Evolutionary conservation across 2,888 invertebrate genomes (phyloP), one percentile per base, ranked within the genome.

Genomic region (Bellardia bayeri): DNA sequence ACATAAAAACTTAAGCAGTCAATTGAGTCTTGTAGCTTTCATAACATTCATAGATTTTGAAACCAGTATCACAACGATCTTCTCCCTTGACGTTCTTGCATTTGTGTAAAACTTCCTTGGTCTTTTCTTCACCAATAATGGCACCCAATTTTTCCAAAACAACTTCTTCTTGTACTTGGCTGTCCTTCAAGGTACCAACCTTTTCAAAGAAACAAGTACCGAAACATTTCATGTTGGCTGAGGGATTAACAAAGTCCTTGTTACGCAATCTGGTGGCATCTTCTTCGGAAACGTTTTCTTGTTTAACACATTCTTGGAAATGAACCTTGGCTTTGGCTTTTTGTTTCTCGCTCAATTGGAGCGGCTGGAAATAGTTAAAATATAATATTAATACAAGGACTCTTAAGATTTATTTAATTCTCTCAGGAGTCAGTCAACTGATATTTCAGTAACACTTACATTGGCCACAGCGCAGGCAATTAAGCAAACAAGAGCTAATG

Each of bases 201-300:
- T 91, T 91, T 84, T 93, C 92, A 68, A 93, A 88, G 89, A 93
- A 92, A 30, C 93, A 93, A 51, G 91, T 91, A 54, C 91, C 84
- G 49, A 93, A 92, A 85, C 93, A 93, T 81, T 93, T 92, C 3
- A 89, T 33, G 76, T 90, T 90, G 0, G 76, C 85, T 66, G 90
- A 90, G 3, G 45, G 71, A 33, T 90, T 88, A 0, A 89, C 85
- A 3, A 91, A 90, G 2, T 91, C 90, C 5, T 91, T 92, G 0
- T 68, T 75, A 2, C 87, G 90, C 64, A 93, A 9, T 13, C 90
- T 88, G 13, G 89, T 85, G 2, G 49, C 4, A 0, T 90, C 91
- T 58, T 90, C 91, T 3, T 91, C 86, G 33, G 90, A 42, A 7
- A 89, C 90, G 11, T 61, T 56, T 69, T 91, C 90, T 82, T 91